Evolutionary conservation across 2,888 invertebrate genomes (phyloP).

Genomic region (Drosophila pseudotakahashii): DNA sequence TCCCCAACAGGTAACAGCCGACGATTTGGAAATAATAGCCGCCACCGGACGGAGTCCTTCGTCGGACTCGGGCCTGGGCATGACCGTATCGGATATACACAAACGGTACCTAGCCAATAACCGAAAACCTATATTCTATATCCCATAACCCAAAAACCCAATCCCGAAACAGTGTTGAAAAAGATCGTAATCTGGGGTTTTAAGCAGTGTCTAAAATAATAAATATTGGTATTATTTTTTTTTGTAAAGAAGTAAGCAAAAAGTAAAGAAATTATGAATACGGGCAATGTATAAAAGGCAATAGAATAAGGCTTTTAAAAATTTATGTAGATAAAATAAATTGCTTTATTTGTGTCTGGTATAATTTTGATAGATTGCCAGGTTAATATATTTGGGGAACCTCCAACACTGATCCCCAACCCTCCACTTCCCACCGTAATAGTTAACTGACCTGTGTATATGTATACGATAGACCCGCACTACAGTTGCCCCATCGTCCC

Average conservation of each 20-base stretch:
- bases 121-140: conserved; percentile 8
- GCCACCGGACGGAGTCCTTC: conserved; percentile 92
- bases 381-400: neutral
- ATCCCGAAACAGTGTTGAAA: conserved; percentile 1
- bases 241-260: no score
- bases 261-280: neutral
- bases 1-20: conserved; percentile 83
- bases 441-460: conserved; percentile 52
- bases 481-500: conserved; percentile 84
- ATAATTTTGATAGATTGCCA: neutral
- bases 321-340: no score
- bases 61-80: conserved; percentile 97
- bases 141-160: neutral
- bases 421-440: neutral
- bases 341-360: no score
- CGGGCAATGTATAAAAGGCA: neutral
- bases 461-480: conserved; percentile 79
- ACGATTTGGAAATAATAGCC: conserved; percentile 84
- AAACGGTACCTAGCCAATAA: conserved; percentile 86
- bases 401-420: conserved; percentile 1
- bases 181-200: neutral
- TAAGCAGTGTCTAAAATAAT: no score
- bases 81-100: conserved; percentile 91
- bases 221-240: no score
- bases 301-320: no score